Base-by-base conservation (phyloP, 2,797 vertebrate species). In the Molossus alvarezi region DNA sequence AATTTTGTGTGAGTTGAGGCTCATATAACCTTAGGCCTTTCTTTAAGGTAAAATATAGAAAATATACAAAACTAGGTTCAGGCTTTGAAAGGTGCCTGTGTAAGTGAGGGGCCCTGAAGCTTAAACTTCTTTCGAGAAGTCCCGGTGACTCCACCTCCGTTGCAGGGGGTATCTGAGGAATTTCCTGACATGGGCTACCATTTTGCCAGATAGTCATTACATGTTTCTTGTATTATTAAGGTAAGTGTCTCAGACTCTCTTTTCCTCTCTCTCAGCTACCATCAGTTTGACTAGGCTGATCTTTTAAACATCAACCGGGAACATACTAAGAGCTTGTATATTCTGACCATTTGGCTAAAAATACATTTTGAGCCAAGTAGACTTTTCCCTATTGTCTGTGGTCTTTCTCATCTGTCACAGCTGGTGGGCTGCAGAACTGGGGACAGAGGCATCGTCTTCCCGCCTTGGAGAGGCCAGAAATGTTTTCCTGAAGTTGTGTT, bases 301-400 rank as follows among this genome's bases (percentile, higher is more conserved):
- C 48, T 88, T 81, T 55, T 67, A 71, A 90, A 75, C 9, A 94
- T 27, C 76, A 90, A n/a, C 51, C 27, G 60, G 21, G 53, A 91
- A 89, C 72, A 37, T 1, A 67, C n/a, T 20, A 76, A 87, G 45
- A 90, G 17, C 25, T 87, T 83, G 90, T 69, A 45, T 90, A 77
- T 76, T 86, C 53, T 88, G 80, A 64, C 1, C 48, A 53, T 95
- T 89, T 93, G 82, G 37, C 76, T 88, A 41, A 71, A 64, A 83
- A 83, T 57, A 57, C 27, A 65, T 37, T 48, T 83, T 69, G 17
- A 82, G 25, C 57, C 64, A 77, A 82, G 83, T 17, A 58, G 23
- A 73, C 9, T 69, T 10, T 93, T 72, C 48, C 29, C 23, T 37
- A 51, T 64, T 62, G 62, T 41, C 21, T 58, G 21, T 17, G 9